Evolutionary conservation across 2,888 invertebrate genomes (phyloP).

Genomic region (Drosophila basisetae): DNA sequence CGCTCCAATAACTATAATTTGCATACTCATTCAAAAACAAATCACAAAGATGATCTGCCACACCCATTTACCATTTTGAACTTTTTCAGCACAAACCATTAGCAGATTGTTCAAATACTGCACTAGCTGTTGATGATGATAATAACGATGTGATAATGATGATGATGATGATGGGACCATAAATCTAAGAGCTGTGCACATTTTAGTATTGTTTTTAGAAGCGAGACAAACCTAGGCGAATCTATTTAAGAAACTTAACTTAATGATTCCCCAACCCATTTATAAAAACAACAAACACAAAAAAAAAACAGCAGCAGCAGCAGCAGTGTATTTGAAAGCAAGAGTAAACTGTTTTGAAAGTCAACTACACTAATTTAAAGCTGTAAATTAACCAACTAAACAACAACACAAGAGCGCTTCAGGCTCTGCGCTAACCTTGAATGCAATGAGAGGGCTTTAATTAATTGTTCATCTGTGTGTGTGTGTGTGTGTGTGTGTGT

Average conservation of each 20-base stretch:
- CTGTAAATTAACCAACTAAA: conserved; percentile 79
- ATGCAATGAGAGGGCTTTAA: conserved; percentile 80
- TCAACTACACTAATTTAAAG: conserved; percentile 80
- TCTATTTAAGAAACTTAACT: conserved; percentile 52
- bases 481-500: conserved; percentile 26
- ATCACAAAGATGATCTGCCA: conserved; percentile 42
- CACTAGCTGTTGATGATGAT: conserved; percentile 24
- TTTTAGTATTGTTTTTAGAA: background rate
- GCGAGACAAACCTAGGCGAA: conserved; percentile 23
- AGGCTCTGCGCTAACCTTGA: conserved; percentile 66
- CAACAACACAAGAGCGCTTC: conserved; percentile 60
- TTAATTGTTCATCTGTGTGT: conserved; percentile 57
- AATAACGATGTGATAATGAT: conserved; percentile 6
- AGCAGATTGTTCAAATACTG: conserved; percentile 40
- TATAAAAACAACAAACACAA: conserved; percentile 9
- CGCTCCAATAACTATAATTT: conserved; percentile 41
- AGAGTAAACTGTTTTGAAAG: conserved; percentile 81
- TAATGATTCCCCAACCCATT: conserved; percentile 76
- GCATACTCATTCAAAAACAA: conserved; percentile 51
- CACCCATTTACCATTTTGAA: conserved; percentile 24
- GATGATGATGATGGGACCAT: conserved; percentile 15
- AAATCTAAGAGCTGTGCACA: conserved; percentile 32
- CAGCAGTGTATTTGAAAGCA: conserved; percentile 64
- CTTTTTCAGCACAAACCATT: conserved; percentile 38
- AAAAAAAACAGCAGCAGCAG: conserved; percentile 13